These are phyloP conservation scores for Muntiacus reevesi DNA, from an alignment of 2,113 vertebrate genomes.

Conservation along the genomic window DNA sequence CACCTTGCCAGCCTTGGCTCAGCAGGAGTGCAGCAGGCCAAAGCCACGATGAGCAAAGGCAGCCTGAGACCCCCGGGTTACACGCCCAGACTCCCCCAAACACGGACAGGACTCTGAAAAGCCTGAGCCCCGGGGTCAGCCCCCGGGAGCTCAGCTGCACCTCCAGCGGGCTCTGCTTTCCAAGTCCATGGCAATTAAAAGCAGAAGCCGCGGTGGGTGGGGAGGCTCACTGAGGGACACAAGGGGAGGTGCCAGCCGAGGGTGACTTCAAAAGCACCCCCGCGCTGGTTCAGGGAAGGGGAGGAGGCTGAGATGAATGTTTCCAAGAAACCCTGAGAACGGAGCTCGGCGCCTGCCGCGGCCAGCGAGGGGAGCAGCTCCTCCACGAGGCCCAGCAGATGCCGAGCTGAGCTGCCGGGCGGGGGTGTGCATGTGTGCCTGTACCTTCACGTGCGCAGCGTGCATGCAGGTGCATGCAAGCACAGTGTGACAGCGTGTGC, in stretches of 20 bases:
- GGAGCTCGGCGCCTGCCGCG: neutral
- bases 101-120: neutral
- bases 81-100: neutral
- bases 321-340: neutral
- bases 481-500: neutral
- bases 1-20: neutral
- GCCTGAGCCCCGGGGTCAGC: neutral
- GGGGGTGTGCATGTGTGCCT: fast-evolving
- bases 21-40: neutral
- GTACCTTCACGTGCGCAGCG: neutral
- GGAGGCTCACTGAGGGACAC: neutral
- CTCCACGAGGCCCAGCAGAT: neutral
- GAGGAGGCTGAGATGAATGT: neutral
- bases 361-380: fast-evolving
- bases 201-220: neutral
- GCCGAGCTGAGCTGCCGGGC: fast-evolving
- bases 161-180: neutral
- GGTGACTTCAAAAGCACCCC: neutral
- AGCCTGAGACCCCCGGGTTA: neutral
- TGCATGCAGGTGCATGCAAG: fast-evolving
- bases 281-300: neutral
- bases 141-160: too few relatives aligned
- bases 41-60: neutral
- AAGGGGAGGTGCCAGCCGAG: neutral
- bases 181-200: neutral